Percentiles rank a stretch among this genome's conserved stretches.
phyloP scores from a whole-genome alignment of 2,113 vertebrate genomes.

The Hystrix brachyura region DNA sequence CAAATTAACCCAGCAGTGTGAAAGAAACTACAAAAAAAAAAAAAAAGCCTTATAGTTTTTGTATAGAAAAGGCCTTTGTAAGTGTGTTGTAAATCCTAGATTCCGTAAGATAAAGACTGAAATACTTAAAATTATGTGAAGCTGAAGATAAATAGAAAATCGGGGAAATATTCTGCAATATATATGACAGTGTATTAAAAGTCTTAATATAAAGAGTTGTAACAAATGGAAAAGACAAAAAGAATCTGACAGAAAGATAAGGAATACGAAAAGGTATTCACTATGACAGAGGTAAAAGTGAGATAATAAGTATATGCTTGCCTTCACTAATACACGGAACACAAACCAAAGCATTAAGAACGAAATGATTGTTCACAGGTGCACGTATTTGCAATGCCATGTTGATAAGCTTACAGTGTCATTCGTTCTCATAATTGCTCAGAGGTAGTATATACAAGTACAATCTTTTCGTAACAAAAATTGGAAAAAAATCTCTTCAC shows the following conservation, averaged over 20 bases:
- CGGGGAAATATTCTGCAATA: not conserved
- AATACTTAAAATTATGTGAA: slow-evolving; percentile 52
- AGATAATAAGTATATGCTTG: not conserved
- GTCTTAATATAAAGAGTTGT: slow-evolving; percentile 25
- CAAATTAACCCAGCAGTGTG: slow-evolving; percentile 50
- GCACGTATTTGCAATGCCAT: slow-evolving; percentile 16
- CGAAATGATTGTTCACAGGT: not conserved
- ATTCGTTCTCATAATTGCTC: not conserved
- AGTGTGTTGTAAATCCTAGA: slow-evolving; percentile 20
- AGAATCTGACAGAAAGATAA: slow-evolving; percentile 28
- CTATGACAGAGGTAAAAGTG: not conserved
- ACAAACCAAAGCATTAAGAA: not conserved
- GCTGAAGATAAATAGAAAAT: slow-evolving; percentile 24
- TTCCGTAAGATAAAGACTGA: slow-evolving; percentile 35
- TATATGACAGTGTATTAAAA: not conserved
- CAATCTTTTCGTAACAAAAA: not conserved
- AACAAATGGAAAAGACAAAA: slow-evolving; percentile 32
- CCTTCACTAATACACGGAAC: not conserved
- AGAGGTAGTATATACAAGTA: not conserved
- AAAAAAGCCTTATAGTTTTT: slow-evolving; percentile 12
- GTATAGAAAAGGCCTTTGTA: slow-evolving; percentile 48
- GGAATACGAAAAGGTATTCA: not conserved
- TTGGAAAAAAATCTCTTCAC: not conserved
- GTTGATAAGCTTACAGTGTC: not conserved
- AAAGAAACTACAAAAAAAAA: slow-evolving; percentile 46